Conservation (phyloP, 2,888 invertebrate species). For the Trissolcus japonicus region DNA sequence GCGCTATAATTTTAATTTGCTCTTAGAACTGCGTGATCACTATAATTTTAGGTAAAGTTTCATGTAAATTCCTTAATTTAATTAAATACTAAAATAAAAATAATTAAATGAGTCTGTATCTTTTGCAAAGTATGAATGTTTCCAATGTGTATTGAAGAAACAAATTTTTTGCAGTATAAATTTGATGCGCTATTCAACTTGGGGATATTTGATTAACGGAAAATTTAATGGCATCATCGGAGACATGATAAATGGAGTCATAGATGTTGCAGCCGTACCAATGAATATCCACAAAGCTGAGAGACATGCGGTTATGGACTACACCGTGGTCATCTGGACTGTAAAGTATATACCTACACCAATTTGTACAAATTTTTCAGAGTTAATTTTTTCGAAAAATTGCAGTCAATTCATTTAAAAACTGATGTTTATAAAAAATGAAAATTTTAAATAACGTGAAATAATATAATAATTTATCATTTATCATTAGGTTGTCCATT, state of each 20-base stretch:
- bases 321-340: conserved; percentile 81
- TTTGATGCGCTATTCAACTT: conserved; percentile 61
- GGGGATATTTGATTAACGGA: conserved; percentile 68
- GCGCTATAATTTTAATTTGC: conserved; percentile 80
- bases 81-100: no score
- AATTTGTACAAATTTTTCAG: no score
- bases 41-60: conserved; percentile 81
- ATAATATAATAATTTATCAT: no score
- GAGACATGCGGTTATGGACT: conserved; percentile 79
- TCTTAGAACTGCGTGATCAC: conserved; percentile 80
- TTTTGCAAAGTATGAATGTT: not conserved
- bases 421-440: no score
- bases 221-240: conserved; percentile 67
- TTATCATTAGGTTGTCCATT: conserved; percentile 78
- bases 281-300: conserved; percentile 78
- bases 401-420: not conserved
- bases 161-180: conserved; percentile 61
- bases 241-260: conserved; percentile 68
- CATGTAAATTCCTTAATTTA: not conserved
- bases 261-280: conserved; percentile 83
- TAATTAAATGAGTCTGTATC: not conserved
- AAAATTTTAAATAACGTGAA: no score
- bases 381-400: no score
- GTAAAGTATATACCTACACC: conserved; percentile 79
- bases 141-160: not conserved